These are phyloP conservation scores for Metallyticus violacea DNA, from an alignment of 2,888 invertebrate species.

Conservation along the genomic window DNA sequence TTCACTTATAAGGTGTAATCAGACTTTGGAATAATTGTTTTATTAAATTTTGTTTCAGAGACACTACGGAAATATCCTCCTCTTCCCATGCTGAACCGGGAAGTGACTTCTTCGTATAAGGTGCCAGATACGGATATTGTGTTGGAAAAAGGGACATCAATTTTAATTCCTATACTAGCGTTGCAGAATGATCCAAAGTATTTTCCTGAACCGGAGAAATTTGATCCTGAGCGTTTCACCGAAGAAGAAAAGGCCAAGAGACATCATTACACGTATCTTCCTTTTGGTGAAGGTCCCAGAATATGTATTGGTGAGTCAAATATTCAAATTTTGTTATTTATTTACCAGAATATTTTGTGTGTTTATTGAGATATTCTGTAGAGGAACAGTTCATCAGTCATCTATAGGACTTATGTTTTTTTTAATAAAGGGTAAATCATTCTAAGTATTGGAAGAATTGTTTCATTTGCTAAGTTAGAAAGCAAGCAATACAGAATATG, in stretches of 20 bases:
- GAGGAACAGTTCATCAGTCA: neutral
- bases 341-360: neutral
- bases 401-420: neutral
- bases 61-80: conserved; percentile 38
- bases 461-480: too few species aligned
- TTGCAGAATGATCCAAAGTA: conserved; percentile 38
- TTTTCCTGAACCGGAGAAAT: conserved; percentile 39
- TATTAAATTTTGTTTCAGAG: conserved; percentile 33
- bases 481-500: too few species aligned
- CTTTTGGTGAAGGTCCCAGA: conserved; percentile 25
- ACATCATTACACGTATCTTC: conserved; percentile 30
- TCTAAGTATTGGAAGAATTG: neutral
- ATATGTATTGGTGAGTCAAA: conserved; percentile 15
- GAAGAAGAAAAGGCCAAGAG: conserved; percentile 33
- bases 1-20: too few species aligned
- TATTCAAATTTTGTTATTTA: neutral
- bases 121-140: conserved; percentile 42
- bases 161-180: conserved; percentile 34
- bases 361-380: neutral
- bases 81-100: conserved; percentile 30
- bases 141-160: conserved; percentile 32
- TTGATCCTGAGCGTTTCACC: conserved; percentile 40
- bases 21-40: too few species aligned
- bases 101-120: conserved; percentile 31
- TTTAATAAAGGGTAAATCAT: neutral